Evolutionary conservation across 1,140 invertebrate genomes (phyloP), one percentile per base, ranked within the genome.

Genomic region (Sinonovacula constricta): DNA sequence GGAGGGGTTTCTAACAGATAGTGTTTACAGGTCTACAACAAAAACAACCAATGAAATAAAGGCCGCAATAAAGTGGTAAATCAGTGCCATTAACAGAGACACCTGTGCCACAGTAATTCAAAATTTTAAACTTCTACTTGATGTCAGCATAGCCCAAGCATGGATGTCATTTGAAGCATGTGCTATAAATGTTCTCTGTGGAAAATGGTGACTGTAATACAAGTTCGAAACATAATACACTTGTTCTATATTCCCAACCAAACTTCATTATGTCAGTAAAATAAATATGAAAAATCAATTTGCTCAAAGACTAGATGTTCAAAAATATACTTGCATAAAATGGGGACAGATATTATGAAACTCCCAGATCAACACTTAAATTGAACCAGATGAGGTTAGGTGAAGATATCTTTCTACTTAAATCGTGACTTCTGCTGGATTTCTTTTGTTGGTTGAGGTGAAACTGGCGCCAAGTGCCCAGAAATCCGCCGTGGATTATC

Each of bases 221-320:
- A 49, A 12, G 10, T 49, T 12, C n/a, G 45, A 49, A 49, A 49
- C 10, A n/a, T 49, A 82, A 22, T 70, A 31, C 10, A 53, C 36
- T 28, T 53, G 18, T 77, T 70, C 31, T n/a, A 36, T 24, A 22
- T n/a, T n/a, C n/a, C n/a, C n/a, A n/a, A n/a, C n/a, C n/a, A n/a
- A n/a, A n/a, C n/a, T n/a, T n/a, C n/a, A n/a, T n/a, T n/a, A n/a
- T n/a, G n/a, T n/a, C n/a, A n/a, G n/a, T n/a, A n/a, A n/a, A n/a
- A n/a, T n/a, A n/a, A n/a, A n/a, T n/a, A n/a, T n/a, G n/a, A n/a
- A n/a, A n/a, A n/a, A n/a, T n/a, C n/a, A n/a, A n/a, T n/a, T n/a
- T n/a, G n/a, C n/a, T n/a, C n/a, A n/a, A n/a, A n/a, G n/a, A n/a
- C n/a, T n/a, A n/a, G n/a, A n/a, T n/a, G n/a, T n/a, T n/a, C n/a